These are phyloP conservation scores for Dromococcyx pavoninus DNA, from an alignment of 2,797 vertebrate genomes.

Conservation along the genomic window DNA sequence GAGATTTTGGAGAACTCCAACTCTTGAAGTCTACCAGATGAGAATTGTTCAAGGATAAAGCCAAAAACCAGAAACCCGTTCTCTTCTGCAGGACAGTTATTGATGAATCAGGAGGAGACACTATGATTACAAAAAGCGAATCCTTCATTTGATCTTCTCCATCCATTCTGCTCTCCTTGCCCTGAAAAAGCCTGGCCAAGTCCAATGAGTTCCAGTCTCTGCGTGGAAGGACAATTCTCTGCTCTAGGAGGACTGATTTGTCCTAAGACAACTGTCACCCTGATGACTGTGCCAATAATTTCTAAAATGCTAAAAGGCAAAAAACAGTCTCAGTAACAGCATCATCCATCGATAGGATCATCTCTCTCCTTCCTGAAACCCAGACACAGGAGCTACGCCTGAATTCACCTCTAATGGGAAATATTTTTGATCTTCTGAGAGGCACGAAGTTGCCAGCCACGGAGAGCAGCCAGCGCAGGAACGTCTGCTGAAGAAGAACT, in stretches of 20 bases:
- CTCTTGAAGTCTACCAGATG: not conserved
- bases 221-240: not conserved
- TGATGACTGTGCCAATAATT: not conserved
- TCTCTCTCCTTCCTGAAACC: not conserved
- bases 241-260: not conserved
- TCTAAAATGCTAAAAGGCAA: not conserved
- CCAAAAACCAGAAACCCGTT: not conserved
- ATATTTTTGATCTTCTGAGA: not conserved
- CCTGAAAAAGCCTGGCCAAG: not conserved
- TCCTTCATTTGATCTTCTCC: not conserved
- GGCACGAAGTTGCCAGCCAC: not conserved
- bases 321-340: not conserved
- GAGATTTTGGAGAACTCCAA: not conserved
- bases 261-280: not conserved
- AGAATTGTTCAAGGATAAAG: not conserved
- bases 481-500: not conserved
- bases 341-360: not conserved
- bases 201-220: not conserved
- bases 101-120: not conserved
- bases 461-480: not conserved
- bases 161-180: not conserved
- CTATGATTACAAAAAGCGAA: not conserved
- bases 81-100: constrained; percentile 30
- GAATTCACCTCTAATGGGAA: not conserved
- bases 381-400: not conserved